Conservation (phyloP, 2,888 invertebrate species). For the Ethmia dodecea region DNA sequence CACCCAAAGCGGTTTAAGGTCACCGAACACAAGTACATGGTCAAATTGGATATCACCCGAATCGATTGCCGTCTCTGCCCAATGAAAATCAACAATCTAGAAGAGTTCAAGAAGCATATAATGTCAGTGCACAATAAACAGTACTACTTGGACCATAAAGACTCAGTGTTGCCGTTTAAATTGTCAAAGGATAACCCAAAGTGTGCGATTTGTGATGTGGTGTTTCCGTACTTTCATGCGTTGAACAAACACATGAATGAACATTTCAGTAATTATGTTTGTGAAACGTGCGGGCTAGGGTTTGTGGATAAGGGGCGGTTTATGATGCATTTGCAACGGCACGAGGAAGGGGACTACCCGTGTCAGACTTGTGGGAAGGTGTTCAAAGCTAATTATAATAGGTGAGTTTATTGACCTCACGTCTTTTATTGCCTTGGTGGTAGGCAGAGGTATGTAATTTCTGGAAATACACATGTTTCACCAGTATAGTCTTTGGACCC, state of each 20-base stretch:
- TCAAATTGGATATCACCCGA: constrained; percentile 54
- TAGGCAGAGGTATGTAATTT: too few relatives aligned
- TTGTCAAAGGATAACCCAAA: constrained; percentile 27
- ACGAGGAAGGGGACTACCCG: constrained; percentile 47
- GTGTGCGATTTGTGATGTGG: constrained; percentile 3
- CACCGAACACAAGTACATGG: constrained; percentile 57
- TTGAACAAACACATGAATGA: constrained; percentile 9
- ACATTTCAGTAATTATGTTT: constrained; percentile 8
- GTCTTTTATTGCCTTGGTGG: too few relatives aligned
- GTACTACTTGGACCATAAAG: constrained; percentile 50
- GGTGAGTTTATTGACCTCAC: constrained; percentile 16
- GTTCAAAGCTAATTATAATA: constrained; percentile 50
- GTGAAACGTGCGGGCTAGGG: constrained; percentile 7
- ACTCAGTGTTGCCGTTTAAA: constrained; percentile 30
- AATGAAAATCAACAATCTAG: constrained; percentile 38
- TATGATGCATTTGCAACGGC: constrained; percentile 6
- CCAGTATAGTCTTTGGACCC: too few relatives aligned
- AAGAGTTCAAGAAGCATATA: constrained; percentile 50
- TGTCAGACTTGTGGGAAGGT: constrained; percentile 61
- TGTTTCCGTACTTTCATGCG: constrained; percentile 5
- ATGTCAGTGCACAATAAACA: constrained; percentile 42
- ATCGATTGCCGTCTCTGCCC: constrained; percentile 58
- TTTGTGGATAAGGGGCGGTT: constrained; percentile 5
- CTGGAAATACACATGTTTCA: too few relatives aligned
- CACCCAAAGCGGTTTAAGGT: constrained; percentile 58